A percentile compares a stretch with the other conserved stretches of the same genome.
Evolutionary conservation across 2,888 invertebrate genomes (phyloP).

Genomic region (Lasioglossum morio): DNA sequence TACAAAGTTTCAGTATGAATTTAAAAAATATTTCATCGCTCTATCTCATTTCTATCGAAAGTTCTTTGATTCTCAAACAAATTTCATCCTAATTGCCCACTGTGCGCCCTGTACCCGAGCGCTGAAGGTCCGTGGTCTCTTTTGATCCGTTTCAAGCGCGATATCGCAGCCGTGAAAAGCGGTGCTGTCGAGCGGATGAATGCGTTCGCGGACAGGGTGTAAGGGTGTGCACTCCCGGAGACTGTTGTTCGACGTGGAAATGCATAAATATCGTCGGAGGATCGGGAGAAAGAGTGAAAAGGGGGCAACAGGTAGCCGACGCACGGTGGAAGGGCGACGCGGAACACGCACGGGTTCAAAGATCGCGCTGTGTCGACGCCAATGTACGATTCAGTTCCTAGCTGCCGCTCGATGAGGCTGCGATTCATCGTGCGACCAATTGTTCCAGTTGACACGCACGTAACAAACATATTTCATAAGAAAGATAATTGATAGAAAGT

Average conservation of each 20-base stretch:
- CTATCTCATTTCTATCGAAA: too few relatives aligned
- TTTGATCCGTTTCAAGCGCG: conserved; percentile 45
- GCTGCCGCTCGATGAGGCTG: neutral
- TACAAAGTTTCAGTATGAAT: too few relatives aligned
- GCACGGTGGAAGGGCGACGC: conserved; percentile 13
- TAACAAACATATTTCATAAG: neutral
- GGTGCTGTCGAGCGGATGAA: conserved; percentile 30
- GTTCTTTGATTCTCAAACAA: too few relatives aligned
- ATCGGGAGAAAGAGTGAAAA: conserved; percentile 39
- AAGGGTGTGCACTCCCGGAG: neutral
- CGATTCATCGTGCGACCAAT: neutral
- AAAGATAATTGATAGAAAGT: neutral
- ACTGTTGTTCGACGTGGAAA: conserved; percentile 40
- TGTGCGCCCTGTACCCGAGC: neutral
- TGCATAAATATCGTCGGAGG: conserved; percentile 52
- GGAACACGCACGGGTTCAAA: conserved; percentile 29
- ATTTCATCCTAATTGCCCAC: too few relatives aligned
- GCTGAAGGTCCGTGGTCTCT: conserved; percentile 8
- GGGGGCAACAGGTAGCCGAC: conserved; percentile 63
- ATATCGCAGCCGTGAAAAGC: conserved; percentile 20
- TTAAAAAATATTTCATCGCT: too few relatives aligned
- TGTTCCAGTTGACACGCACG: too few relatives aligned
- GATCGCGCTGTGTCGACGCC: neutral
- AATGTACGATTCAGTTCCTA: neutral
- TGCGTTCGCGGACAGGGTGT: neutral